Evolutionary conservation across 1,140 invertebrate species (phyloP).

Genomic region (Lordiphosa mommai): DNA sequence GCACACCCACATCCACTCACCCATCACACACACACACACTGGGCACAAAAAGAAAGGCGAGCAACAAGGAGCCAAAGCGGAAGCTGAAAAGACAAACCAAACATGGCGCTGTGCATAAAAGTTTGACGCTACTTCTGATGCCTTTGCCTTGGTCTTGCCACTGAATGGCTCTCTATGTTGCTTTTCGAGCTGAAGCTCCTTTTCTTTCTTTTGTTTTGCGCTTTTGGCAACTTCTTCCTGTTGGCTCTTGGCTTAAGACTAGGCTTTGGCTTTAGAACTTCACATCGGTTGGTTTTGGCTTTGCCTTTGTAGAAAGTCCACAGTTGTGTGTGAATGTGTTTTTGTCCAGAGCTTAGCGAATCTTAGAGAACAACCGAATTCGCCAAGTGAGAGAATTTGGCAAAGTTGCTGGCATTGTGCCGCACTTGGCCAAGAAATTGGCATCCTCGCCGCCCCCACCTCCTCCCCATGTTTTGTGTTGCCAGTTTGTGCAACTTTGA

Average conservation of each 20-base stretch:
- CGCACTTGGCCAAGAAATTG: constrained; percentile 48
- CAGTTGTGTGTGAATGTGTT: constrained; percentile 31
- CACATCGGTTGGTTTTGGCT: background rate
- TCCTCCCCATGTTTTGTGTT: constrained; percentile 16
- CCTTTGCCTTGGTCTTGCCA: constrained; percentile 11
- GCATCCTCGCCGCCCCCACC: constrained; percentile 14
- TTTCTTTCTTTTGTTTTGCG: constrained; percentile 42
- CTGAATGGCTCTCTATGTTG: background rate
- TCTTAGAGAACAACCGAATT: constrained; percentile 16
- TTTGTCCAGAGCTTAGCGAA: constrained; percentile 23
- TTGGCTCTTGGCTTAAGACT: constrained; percentile 66
- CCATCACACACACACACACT: background rate
- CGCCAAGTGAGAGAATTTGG: constrained; percentile 28
- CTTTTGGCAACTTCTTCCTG: constrained; percentile 67
- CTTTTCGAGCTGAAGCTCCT: constrained; percentile 17
- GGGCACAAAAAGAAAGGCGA: constrained; percentile 31
- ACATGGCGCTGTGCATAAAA: constrained; percentile 75
- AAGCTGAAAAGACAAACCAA: constrained; percentile 79
- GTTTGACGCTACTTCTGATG: constrained; percentile 54
- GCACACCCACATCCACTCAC: constrained; percentile 6
- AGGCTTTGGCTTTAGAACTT: constrained; percentile 50
- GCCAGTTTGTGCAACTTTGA: constrained; percentile 58
- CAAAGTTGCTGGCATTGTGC: constrained; percentile 36
- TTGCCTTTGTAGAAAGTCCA: background rate
- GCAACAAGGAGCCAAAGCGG: constrained; percentile 49